A percentile compares a stretch with the other conserved stretches of the same genome.
Evolutionary conservation across 2,113 vertebrate genomes (phyloP).

Genomic region (Elephas maximus): DNA sequence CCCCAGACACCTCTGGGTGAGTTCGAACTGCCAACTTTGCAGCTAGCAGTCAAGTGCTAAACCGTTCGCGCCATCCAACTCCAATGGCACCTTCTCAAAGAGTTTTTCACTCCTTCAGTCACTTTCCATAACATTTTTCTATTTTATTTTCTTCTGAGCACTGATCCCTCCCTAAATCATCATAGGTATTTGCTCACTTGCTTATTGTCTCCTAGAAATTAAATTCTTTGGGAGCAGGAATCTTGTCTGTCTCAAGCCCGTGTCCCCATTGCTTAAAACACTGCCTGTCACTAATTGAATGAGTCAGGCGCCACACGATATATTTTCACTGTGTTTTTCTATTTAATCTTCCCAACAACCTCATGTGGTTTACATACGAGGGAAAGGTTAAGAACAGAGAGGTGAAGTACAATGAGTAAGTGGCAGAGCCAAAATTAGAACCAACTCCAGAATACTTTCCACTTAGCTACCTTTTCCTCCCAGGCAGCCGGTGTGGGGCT

Average conservation of each 20-base stretch:
- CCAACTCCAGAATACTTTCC: conserved; percentile 44
- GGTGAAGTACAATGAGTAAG: neutral
- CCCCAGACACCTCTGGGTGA: neutral
- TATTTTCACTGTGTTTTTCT: neutral
- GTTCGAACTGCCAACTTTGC: neutral
- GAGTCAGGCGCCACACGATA: neutral
- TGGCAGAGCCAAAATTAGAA: conserved; percentile 50
- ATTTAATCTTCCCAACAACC: conserved; percentile 20
- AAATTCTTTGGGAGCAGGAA: neutral
- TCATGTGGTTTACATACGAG: neutral
- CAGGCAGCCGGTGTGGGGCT: neutral
- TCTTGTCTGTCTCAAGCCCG: neutral
- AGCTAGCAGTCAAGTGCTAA: neutral
- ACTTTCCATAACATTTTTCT: neutral
- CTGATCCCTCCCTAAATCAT: neutral
- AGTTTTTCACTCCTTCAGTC: neutral
- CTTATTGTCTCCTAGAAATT: conserved; percentile 28
- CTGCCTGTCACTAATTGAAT: neutral
- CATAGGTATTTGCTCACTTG: neutral
- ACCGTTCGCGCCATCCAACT: neutral
- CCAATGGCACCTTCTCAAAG: neutral
- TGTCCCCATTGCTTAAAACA: neutral
- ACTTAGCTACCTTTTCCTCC: conserved; percentile 4
- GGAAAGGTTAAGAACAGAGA: conserved; percentile 44
- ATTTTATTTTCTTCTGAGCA: neutral